Evolutionary conservation across 2,888 invertebrate genomes (phyloP).

Genomic region (Rhagonycha fulva): DNA sequence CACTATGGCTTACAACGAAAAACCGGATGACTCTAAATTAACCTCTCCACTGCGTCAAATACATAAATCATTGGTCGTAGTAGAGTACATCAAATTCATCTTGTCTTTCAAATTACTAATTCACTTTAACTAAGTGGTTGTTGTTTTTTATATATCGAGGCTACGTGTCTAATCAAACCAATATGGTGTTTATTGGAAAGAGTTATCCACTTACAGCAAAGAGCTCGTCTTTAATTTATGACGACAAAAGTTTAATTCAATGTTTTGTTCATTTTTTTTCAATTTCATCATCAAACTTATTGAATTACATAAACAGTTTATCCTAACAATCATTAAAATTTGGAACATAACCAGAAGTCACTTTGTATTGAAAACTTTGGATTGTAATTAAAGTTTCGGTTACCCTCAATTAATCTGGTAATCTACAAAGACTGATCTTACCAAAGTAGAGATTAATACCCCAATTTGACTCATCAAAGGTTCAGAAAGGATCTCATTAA

Average conservation of each 20-base stretch:
- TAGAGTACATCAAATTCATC: slow-evolving; percentile 26
- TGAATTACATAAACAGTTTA: neutral
- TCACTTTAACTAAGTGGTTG: slow-evolving; percentile 9
- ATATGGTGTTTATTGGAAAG: neutral
- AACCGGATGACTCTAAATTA: slow-evolving; percentile 31
- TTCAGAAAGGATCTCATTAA: neutral
- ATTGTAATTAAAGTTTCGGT: neutral
- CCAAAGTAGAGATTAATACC: slow-evolving; percentile 1
- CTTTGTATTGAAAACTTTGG: neutral
- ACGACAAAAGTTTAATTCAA: too few relatives aligned
- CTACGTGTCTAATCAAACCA: neutral
- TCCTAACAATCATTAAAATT: neutral
- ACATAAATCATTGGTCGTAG: slow-evolving; percentile 27
- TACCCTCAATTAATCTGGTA: slow-evolving; percentile 1
- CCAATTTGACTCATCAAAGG: neutral
- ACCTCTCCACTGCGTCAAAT: slow-evolving; percentile 28
- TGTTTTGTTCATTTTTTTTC: neutral
- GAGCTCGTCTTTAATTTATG: neutral
- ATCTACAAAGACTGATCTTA: neutral
- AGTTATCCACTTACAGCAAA: neutral
- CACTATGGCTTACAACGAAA: slow-evolving; percentile 29
- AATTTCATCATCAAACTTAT: neutral
- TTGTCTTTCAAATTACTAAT: slow-evolving; percentile 19
- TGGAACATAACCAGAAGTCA: neutral
- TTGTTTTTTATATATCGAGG: neutral